Evolutionary conservation across 2,113 vertebrate genomes (phyloP).

Genomic region (Sylvietta virens): DNA sequence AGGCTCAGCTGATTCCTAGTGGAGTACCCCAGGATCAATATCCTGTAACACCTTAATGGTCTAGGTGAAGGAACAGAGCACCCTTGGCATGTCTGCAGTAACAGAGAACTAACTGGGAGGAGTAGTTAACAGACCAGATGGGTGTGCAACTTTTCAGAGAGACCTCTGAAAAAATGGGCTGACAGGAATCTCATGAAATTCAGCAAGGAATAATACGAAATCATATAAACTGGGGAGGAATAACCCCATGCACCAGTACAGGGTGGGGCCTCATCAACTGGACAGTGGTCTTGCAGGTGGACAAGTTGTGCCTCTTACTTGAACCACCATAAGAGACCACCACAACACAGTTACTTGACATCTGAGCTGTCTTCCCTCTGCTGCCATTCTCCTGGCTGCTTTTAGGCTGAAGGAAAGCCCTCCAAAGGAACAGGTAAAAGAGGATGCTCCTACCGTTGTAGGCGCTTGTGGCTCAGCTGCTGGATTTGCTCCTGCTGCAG

Average conservation of each 20-base stretch:
- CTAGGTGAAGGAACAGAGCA: not conserved
- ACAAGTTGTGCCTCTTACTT: not conserved
- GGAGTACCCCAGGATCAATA: not conserved
- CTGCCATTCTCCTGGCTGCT: not conserved
- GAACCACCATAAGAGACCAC: not conserved
- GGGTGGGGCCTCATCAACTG: not conserved
- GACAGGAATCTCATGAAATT: not conserved
- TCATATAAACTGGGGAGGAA: not conserved
- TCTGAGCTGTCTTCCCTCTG: not conserved
- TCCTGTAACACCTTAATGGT: not conserved
- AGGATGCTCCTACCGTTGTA: constrained; percentile 76
- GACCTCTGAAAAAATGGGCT: not conserved
- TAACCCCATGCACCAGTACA: not conserved
- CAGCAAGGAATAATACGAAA: not conserved
- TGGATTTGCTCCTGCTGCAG: constrained; percentile 74
- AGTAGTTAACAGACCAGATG: not conserved
- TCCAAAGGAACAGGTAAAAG: not conserved
- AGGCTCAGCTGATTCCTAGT: not conserved
- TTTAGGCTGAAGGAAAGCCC: not conserved
- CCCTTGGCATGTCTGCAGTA: not conserved
- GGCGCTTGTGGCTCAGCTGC: constrained; percentile 77
- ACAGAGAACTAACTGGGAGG: not conserved
- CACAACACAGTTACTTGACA: not conserved
- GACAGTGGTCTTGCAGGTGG: not conserved
- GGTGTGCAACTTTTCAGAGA: not conserved